Conservation (phyloP, 1,140 invertebrate genomes). For the Lysiphlebus fabarum region DNA sequence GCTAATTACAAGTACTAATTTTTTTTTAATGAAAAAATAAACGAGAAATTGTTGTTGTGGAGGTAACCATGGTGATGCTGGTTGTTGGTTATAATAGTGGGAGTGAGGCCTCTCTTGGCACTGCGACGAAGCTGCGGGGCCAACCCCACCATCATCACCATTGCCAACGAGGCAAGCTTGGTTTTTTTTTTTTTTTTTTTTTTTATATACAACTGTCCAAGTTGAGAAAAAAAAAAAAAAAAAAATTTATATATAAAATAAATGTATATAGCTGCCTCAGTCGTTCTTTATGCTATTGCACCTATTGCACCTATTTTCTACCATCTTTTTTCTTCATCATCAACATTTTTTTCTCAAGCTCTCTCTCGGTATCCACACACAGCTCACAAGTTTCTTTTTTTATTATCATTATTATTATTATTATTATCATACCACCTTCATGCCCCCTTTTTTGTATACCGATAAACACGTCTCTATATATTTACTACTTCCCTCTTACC, state of each 20-base stretch:
- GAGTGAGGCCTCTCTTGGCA: slow-evolving; percentile 18
- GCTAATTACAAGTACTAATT: neutral
- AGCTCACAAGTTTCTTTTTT: slow-evolving; percentile 17
- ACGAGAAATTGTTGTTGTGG: slow-evolving; percentile 50
- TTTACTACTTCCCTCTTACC: slow-evolving; percentile 10
- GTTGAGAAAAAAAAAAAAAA: slow-evolving; percentile 38
- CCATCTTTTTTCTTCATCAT: slow-evolving; percentile 23
- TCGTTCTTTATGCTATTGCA: slow-evolving; percentile 2
- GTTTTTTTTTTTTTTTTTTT: slow-evolving; percentile 31
- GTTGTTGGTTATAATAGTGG: slow-evolving; percentile 47
- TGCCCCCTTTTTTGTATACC: too few species aligned
- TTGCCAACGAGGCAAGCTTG: too few species aligned
- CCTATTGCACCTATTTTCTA: slow-evolving; percentile 5
- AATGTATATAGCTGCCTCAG: slow-evolving; percentile 14
- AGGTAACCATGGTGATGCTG: slow-evolving; percentile 50
- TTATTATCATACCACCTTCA: neutral
- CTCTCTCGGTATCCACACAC: slow-evolving; percentile 10
- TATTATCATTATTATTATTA: too few species aligned
- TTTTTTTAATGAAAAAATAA: slow-evolving; percentile 7
- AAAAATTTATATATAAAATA: too few species aligned
- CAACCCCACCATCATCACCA: neutral
- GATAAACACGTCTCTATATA: slow-evolving; percentile 15
- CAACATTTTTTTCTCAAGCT: slow-evolving; percentile 8
- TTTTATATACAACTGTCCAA: slow-evolving; percentile 36
- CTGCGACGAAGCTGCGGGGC: neutral